A percentile compares a stretch with the other conserved stretches of the same genome.
These are phyloP conservation scores for Thalpophila matura DNA, from an alignment of 2,888 invertebrate genomes.

Conservation along the genomic window DNA sequence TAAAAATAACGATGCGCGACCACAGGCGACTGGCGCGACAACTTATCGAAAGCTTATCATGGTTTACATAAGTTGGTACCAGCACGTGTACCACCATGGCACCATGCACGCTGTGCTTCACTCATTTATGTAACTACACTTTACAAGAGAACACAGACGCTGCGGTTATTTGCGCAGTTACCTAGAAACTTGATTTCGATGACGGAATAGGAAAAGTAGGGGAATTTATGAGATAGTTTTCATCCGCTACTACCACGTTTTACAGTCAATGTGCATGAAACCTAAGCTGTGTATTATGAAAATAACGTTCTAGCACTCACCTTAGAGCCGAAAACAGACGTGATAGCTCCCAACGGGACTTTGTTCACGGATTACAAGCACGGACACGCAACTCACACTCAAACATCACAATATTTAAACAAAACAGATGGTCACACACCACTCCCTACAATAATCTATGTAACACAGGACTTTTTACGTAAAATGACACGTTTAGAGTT, in stretches of 20 bases:
- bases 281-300: conserved; percentile 38
- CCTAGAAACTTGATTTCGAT: conserved; percentile 63
- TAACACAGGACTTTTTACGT: conserved; percentile 83
- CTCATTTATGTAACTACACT: conserved; percentile 46
- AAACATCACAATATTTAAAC: conserved; percentile 83
- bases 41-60: conserved; percentile 73
- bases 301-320: conserved; percentile 72
- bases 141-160: conserved; percentile 43
- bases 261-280: conserved; percentile 35
- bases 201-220: conserved; percentile 69
- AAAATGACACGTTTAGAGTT: conserved; percentile 86
- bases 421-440: conserved; percentile 81
- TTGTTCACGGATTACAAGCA: conserved; percentile 85
- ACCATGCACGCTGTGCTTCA: conserved; percentile 59
- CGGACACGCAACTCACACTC: conserved; percentile 86
- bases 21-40: conserved; percentile 65
- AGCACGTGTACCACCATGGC: conserved; percentile 73
- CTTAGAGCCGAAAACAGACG: conserved; percentile 82
- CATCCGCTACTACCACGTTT: conserved; percentile 50
- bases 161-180: conserved; percentile 74
- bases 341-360: conserved; percentile 83
- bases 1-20: conserved; percentile 71
- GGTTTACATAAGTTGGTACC: conserved; percentile 78
- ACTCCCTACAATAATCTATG: conserved; percentile 81
- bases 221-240: conserved; percentile 57